Evolutionary conservation across 1,140 invertebrate species (phyloP), one percentile per base, ranked within the genome.

Genomic region (Rhagoletis zephyria): DNA sequence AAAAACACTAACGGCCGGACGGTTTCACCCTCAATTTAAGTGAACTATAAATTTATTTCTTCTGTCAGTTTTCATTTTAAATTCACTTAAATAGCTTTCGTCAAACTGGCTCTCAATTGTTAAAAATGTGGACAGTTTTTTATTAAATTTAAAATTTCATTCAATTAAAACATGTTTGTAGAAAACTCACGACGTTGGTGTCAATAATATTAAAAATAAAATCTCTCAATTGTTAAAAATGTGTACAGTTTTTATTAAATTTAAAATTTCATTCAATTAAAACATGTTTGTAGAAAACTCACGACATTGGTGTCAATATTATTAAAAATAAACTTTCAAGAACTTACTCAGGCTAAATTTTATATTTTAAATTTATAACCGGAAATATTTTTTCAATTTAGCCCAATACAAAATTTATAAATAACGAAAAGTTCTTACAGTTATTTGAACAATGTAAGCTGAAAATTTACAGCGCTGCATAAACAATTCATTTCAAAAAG

Each of bases 401-500:
- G 40, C 30, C 64, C 40, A 67, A 67, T 30, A 12, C 19, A 40
- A 7, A 64, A 30, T 64, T 64, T 64, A n/a, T 64, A 64, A 64
- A 65, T 30, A 40, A 40, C 7, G 3, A 67, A 67, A 67, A 10
- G 51, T 67, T 42, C 3, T 67, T 67, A 30, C 30, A 42, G 64
- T 12, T 7, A 10, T 63, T n/a, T 63, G 61, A 14, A 4, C 61
- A 63, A 63, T 65, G 40, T 42, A 16, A 4, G 40, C 14, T 45
- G 3, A 56, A 74, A 4, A 6, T 4, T 40, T 7, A 40, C 19
- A 67, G 63, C 16, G 4, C 63, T 16, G 40, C 42, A 16, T 4
- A 42, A 74, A 45, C 45, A 74, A 74, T n/a, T 42, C 4, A 74
- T 74, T 48, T 48, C 67, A 74, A 74, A 70, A 74, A 74, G 67